Percentiles rank a stretch among this genome's conserved stretches.
Conservation (phyloP, 2,113 vertebrate species). For the Rhea americana region DNA sequence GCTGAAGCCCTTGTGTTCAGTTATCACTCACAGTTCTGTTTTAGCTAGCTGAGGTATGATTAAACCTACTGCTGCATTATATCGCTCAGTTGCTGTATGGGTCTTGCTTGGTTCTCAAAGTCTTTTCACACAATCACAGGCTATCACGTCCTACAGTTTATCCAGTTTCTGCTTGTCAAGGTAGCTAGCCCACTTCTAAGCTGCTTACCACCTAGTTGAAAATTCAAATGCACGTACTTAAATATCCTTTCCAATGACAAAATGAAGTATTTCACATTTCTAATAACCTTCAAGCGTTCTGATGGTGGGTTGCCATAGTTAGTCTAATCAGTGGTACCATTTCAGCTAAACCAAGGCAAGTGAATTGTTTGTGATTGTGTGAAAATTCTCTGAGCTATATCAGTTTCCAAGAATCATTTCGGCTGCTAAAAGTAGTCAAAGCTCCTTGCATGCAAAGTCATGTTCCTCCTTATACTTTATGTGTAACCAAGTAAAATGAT, state of each 20-base stretch:
- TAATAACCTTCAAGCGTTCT: not conserved
- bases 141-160: not conserved
- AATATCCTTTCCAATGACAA: not conserved
- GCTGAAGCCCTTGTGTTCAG: not conserved
- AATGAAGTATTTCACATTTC: not conserved
- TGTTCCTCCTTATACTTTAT: not conserved
- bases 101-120: not conserved
- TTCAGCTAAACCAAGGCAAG: not conserved
- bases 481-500: not conserved
- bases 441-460: not conserved
- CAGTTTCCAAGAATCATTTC: not conserved
- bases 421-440: not conserved
- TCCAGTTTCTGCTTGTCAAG: not conserved
- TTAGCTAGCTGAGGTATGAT: not conserved
- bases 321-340: not conserved
- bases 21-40: not conserved
- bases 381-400: not conserved
- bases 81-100: not conserved
- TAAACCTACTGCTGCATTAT: not conserved
- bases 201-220: not conserved
- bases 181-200: not conserved
- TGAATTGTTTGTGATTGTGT: too few species aligned
- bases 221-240: not conserved
- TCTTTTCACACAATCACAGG: not conserved
- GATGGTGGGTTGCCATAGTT: not conserved